Base-by-base conservation (phyloP, 2,113 vertebrate genomes). In the Bufo bufo region DNA sequence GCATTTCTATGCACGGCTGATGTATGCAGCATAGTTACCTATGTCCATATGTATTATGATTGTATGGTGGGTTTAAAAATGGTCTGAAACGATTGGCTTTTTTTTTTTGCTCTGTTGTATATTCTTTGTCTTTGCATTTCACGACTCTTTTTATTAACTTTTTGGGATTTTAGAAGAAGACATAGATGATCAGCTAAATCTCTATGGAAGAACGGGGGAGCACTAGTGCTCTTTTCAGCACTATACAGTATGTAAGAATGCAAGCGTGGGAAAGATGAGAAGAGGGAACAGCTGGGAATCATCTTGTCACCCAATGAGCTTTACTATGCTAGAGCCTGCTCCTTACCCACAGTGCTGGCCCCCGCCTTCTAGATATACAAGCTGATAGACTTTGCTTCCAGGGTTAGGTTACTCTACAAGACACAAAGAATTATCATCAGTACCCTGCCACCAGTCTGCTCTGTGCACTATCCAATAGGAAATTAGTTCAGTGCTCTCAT, bases 241-340 rank as follows among this genome's bases (percentile, higher is more conserved):
- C 56, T 20, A 14, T 6, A 12, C 33, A 43, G 45, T 56, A 63
- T 16, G 65, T 23, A 78, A 23, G 33, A 65, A 75, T 71, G 85
- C 4, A 14, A 89, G 84, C 65, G 88, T 78, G 78, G 79, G 84
- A 89, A 89, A 56, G 52, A 66, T 12, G 74, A 77, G 69, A 84
- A 52, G 65, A 89, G 45, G 50, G 65, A 84, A 88, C 87, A 89
- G 87, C 72, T 84, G 87, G 87, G 72, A 89, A 83, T 65, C 59
- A 69, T 84, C 87, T 59, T 78, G 87, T 89, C 87, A 84, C 82
- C 87, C 81, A 84, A 72, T 56, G 23, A 84, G 50, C 58, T 17
- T 50, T 33, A 43, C 82, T 56, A 50, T 56, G 63, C 56, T 80
- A 47, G 77, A 87, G 75, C 63, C 49, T 54, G 85, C 52, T 63